Percentiles rank a stretch among this genome's conserved stretches.
phyloP scores from a whole-genome alignment of 1,140 invertebrate species.

The Ctenoplectra terminalis region DNA sequence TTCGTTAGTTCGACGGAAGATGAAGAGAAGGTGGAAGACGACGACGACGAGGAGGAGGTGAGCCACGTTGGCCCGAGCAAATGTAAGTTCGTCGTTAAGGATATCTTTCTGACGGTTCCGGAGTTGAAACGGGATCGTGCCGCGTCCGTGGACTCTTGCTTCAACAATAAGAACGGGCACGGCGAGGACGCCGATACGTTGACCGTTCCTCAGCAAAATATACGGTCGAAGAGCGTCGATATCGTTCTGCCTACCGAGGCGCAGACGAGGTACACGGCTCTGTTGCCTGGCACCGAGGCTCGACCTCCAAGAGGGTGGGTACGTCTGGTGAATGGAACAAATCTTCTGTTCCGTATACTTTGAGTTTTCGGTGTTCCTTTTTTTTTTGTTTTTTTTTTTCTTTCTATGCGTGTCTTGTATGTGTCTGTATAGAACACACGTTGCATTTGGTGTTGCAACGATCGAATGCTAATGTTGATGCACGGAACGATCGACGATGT shows the following conservation, averaged over 20 bases:
- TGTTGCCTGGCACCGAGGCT: slow-evolving; percentile 78
- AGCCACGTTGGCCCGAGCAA: slow-evolving; percentile 73
- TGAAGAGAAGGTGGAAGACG: slow-evolving; percentile 47
- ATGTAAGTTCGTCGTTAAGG: slow-evolving; percentile 83
- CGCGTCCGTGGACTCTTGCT: slow-evolving; percentile 92
- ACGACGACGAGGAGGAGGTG: slow-evolving; percentile 82
- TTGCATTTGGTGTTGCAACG: neutral
- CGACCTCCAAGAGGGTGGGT: slow-evolving; percentile 79
- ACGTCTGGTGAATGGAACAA: slow-evolving; percentile 62
- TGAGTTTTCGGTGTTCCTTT: neutral
- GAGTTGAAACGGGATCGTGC: slow-evolving; percentile 91
- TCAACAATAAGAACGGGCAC: slow-evolving; percentile 87
- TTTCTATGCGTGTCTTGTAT: neutral
- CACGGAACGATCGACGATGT: neutral
- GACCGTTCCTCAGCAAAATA: slow-evolving; percentile 87
- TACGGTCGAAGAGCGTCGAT: slow-evolving; percentile 94
- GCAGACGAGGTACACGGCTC: slow-evolving; percentile 91
- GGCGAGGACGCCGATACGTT: slow-evolving; percentile 86
- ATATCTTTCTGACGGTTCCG: slow-evolving; percentile 92
- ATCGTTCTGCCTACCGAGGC: slow-evolving; percentile 94
- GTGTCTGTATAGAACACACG: neutral
- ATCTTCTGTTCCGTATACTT: slow-evolving; percentile 35
- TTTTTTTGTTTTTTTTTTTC: neutral
- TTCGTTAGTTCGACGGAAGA: slow-evolving; percentile 35
- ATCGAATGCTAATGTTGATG: neutral